Evolutionary conservation across 2,113 vertebrate species (phyloP), one percentile per base, ranked within the genome.

Genomic region (Sphyrna mokarran): DNA sequence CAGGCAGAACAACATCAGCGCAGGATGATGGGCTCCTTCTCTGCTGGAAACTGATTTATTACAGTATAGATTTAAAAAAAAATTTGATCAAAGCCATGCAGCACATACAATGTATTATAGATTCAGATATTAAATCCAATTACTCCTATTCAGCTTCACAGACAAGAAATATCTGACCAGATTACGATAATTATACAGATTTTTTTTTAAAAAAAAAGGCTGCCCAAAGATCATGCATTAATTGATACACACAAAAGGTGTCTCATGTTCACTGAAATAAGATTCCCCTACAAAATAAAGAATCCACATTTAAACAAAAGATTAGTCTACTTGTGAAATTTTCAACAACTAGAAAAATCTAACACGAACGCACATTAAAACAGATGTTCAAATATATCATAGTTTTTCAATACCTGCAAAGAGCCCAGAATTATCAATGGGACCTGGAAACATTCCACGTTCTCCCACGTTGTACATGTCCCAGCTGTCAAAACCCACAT

Each of bases 401-500:
- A 90, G 61, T 97, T 10, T 37, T 96, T 48, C 20, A 95, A 72
- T 95, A 99, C 99, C 99, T 97, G 98, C 97, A 96, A 99, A 99
- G n/a, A 99, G 98, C 61, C 98, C 98, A 1, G 99, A 99, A 97
- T 99, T 99, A 97, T 99, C 99, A 90, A 99, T 97, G 0, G 99
- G 99, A 96, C 99, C 99, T 3, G 99, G 99, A 96, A 98, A 99
- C 6, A 99, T 97, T 95, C 97, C 98, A 48, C 97, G 98, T 85
- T 99, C 98, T 9, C 99, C 99, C 89, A 98, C 98, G 94, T 98
- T 98, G 97, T 98, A 98, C 98, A 98, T 98, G 95, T 99, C 99
- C 99, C 99, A 99, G 96, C 97, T 99, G 97, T 99, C 99, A 87
- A 98, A 99, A 61, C 98, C 98, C 96, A 99, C 99, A 96, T 99